Base-by-base conservation (phyloP, 1,140 invertebrate species). In the Apocrypta bakeri region DNA sequence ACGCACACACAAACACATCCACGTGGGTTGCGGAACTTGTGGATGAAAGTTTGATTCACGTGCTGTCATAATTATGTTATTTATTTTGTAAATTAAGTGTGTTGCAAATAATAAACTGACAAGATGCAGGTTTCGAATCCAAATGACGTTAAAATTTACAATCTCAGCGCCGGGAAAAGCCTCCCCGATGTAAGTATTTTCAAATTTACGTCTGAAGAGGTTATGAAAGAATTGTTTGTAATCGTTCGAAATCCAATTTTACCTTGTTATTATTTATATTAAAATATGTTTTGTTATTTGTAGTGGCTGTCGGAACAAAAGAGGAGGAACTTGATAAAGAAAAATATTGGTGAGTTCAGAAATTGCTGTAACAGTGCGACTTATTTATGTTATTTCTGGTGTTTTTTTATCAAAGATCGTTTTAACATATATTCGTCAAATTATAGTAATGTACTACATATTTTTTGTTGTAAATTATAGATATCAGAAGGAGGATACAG, bases 71-170 rank as follows among this genome's bases (percentile, higher is more conserved):
- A 74, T 64, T 64, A 29, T 73, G 37, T 48, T 66, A 17, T 48
- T 42, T 74, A 74, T 29, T 14, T 64, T 40, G 63, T 56, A 56
- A 56, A 68, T 64, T 31, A 29, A 2, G 42, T 66, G n/a, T n/a
- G 66, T 29, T 78, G 1, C 56, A 24, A 63, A 29, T 14, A 79
- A 79, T 17, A 81, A 27, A 14, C 17, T 61, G 8, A 2, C 31
- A 94, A 88, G 88, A 97, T 97, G 96, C 95, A 96, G 89, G 95
- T 97, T 63, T 95, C 95, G 66, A 95, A 96, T 91, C 94, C 96
- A 40, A 99, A 99, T 93, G 96, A 99, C 93, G 95, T 99, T 3
- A 99, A 99, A 93, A 98, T 99, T 79, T 99, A 99, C 90, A 99
- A 99, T 93, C 93, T 99, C 29, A 99, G 97, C 92, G 96, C 96